These are phyloP conservation scores for Lepidurus couesii DNA, from an alignment of 1,140 invertebrate species.

Conservation along the genomic window DNA sequence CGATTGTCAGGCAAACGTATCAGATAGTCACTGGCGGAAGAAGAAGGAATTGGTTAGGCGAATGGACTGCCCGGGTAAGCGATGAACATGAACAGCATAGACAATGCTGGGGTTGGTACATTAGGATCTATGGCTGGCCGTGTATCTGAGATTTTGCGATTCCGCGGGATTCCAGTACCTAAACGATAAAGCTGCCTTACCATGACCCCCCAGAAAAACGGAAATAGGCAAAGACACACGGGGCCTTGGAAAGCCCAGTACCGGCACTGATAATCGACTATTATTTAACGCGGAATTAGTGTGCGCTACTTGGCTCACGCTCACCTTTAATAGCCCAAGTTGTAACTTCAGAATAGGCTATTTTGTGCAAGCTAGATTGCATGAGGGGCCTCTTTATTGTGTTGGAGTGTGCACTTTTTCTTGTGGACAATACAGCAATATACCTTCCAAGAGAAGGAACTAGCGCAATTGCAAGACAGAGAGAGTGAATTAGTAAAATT, in stretches of 20 bases:
- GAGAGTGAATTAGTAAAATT: conserved; percentile 13
- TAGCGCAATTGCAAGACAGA: not conserved
- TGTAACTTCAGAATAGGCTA: conserved; percentile 3
- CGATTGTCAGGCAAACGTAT: conserved; percentile 5
- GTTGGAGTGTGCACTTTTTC: not conserved
- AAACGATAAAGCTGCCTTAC: no score
- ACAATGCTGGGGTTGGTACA: not conserved
- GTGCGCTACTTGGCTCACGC: not conserved
- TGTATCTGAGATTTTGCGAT: not conserved
- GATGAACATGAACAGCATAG: not conserved
- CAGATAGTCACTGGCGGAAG: not conserved
- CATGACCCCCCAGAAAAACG: no score
- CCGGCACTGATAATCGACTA: not conserved
- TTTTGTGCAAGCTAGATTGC: not conserved
- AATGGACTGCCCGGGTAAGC: not conserved
- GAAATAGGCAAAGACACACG: no score
- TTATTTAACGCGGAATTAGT: not conserved
- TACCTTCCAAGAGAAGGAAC: not conserved
- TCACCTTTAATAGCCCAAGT: conserved; percentile 7
- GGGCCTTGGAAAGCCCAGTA: no score
- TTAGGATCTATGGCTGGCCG: not conserved
- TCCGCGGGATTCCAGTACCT: not conserved
- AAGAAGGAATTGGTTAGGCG: not conserved
- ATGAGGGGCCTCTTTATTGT: not conserved
- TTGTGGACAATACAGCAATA: not conserved